phyloP scores from a whole-genome alignment of 2,113 vertebrate genomes.

The Sarotherodon lohbergeri region DNA sequence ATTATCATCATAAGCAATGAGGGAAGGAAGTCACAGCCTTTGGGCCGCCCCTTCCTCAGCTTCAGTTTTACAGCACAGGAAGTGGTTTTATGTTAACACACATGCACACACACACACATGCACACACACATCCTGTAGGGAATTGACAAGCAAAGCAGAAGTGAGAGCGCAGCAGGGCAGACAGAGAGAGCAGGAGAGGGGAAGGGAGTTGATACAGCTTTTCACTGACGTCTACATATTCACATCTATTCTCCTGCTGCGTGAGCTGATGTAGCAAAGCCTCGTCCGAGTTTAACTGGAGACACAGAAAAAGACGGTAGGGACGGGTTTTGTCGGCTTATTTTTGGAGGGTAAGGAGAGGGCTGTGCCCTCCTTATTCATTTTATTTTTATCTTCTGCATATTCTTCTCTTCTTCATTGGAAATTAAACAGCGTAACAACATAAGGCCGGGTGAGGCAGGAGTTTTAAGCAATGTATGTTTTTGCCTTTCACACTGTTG shows the following conservation, averaged over 20 bases:
- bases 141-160: conserved; percentile 57
- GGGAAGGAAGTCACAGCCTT: conserved; percentile 22
- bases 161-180: conserved; percentile 32
- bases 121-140: conserved; percentile 21
- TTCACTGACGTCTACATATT: conserved; percentile 36
- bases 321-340: background rate
- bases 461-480: background rate
- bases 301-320: conserved; percentile 33
- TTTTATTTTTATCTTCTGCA: background rate
- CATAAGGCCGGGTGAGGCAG: background rate
- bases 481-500: background rate
- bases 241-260: conserved; percentile 17
- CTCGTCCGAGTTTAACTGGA: conserved; percentile 1
- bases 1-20: background rate
- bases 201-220: conserved; percentile 13
- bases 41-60: conserved; percentile 47
- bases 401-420: background rate
- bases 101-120: background rate
- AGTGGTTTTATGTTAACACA: conserved; percentile 26
- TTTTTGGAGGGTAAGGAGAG: background rate
- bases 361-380: background rate
- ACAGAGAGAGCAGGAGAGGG: background rate
- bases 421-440: background rate
- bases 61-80: conserved; percentile 48
- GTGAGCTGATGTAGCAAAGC: conserved; percentile 32